These are phyloP conservation scores for Cyanoderma ruficeps DNA, from an alignment of 2,113 vertebrate species.

Conservation along the genomic window DNA sequence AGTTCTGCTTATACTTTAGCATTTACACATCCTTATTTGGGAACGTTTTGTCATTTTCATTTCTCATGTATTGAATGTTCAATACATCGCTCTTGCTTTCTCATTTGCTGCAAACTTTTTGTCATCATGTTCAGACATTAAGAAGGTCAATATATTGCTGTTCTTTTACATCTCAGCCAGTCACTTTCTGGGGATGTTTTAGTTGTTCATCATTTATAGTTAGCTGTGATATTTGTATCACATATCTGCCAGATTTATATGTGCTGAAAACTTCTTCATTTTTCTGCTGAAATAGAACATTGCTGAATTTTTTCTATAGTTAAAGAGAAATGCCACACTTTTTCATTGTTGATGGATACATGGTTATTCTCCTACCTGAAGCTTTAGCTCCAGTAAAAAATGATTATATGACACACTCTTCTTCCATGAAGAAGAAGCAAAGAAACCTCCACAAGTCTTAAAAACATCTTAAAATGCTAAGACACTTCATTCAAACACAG, in stretches of 20 bases:
- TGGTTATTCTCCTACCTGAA: background rate
- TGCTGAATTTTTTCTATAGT: background rate
- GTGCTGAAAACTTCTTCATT: background rate
- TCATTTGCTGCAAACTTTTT: background rate
- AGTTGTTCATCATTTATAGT: background rate
- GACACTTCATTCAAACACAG: background rate
- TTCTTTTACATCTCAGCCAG: background rate
- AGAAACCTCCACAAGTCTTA: background rate
- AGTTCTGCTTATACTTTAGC: background rate
- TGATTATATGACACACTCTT: fast-evolving
- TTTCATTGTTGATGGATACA: background rate
- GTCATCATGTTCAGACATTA: background rate
- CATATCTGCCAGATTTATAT: background rate
- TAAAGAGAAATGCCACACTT: background rate
- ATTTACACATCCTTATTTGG: background rate
- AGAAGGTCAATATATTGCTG: background rate
- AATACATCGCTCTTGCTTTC: background rate
- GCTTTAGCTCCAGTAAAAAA: background rate
- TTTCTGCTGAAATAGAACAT: background rate
- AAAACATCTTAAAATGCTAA: background rate
- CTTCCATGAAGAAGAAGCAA: background rate
- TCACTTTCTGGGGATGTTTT: background rate
- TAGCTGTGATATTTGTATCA: background rate
- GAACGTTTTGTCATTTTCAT: background rate
- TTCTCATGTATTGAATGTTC: background rate